Evolutionary conservation across 1,140 invertebrate genomes (phyloP), one percentile per base, ranked within the genome.

Genomic region (Pseudomyrmex cubaensis): DNA sequence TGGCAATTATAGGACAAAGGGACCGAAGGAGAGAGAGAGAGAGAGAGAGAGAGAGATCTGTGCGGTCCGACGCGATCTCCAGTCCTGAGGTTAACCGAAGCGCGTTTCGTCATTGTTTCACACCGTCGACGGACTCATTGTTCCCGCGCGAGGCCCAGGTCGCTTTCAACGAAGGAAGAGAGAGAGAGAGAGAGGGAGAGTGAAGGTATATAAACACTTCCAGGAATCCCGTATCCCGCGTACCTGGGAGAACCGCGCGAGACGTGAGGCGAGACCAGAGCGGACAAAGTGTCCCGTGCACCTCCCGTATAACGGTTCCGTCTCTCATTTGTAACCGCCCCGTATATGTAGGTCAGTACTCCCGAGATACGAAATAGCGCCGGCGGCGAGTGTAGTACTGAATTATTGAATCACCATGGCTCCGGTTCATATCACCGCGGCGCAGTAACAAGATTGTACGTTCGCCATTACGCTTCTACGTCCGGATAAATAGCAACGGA

Each of bases 1-100:
- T 57, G 50, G 59, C 84, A 88, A 88, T 89, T 86, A 84, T 25
- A 77, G 82, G 63, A 89, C 87, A 88, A 88, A 88, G 76, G 61
- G 13, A 52, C n/a, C 17, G 44, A 70, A 62, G 50, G 77, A 77
- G 66, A 17, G 62, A 64, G 62, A 35, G 35, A 35, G 35, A 35
- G 59, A 62, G n/a, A n/a, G n/a, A n/a, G n/a, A n/a, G n/a, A n/a
- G 48, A 67, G 48, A 76, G 63, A 69, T 69, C 35, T 22, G 54
- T 57, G 52, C 20, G 52, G 44, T 78, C 67, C 64, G 70, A 82
- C 83, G 57, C 75, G 78, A 82, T 72, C 52, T 52, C 44, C 69
- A 62, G 54, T 25, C 50, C 35, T 9, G 64, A 46, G 76, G 77
- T 82, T 86, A 84, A 88, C 73, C 74, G 67, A 80, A 73, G 25